These are phyloP conservation scores for Catharus minimus DNA, from an alignment of 2,113 vertebrate species.

Conservation along the genomic window DNA sequence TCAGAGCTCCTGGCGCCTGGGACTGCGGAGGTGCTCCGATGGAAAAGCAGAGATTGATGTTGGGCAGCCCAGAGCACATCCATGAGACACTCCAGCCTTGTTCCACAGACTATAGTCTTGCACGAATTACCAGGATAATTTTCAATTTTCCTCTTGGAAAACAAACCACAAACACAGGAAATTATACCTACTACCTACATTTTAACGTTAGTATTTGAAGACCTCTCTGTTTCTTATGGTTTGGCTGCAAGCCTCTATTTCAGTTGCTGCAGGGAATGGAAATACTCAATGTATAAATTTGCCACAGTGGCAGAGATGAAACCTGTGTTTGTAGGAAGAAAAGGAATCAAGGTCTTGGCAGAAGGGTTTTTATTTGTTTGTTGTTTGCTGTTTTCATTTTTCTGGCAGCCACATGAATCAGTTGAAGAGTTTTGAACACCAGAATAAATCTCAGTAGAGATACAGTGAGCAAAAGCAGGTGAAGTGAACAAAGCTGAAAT, in stretches of 20 bases:
- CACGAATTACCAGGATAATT: not conserved
- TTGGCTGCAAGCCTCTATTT: not conserved
- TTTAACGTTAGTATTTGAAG: not conserved
- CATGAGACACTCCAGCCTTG: no score
- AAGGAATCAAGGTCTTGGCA: constrained; percentile 28
- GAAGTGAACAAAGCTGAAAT: constrained; percentile 55
- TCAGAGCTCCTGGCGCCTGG: not conserved
- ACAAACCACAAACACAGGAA: not conserved
- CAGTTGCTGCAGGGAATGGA: not conserved
- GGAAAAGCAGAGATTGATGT: fast-evolving
- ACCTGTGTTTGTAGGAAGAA: not conserved
- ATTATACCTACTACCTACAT: not conserved
- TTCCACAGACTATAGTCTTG: not conserved
- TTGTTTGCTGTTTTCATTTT: constrained; percentile 26
- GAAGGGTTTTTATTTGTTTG: constrained; percentile 37
- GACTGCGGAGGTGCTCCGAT: not conserved
- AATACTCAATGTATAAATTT: not conserved
- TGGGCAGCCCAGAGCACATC: fast-evolving
- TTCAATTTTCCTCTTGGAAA: not conserved
- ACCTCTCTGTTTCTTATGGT: fast-evolving
- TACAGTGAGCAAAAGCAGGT: constrained; percentile 25
- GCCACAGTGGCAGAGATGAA: constrained; percentile 5
- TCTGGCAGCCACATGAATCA: constrained; percentile 40
- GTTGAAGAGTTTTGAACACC: not conserved
- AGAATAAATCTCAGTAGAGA: constrained; percentile 49